Evolutionary conservation across 1,140 invertebrate genomes (phyloP).

Genomic region (Drosophila saltans): DNA sequence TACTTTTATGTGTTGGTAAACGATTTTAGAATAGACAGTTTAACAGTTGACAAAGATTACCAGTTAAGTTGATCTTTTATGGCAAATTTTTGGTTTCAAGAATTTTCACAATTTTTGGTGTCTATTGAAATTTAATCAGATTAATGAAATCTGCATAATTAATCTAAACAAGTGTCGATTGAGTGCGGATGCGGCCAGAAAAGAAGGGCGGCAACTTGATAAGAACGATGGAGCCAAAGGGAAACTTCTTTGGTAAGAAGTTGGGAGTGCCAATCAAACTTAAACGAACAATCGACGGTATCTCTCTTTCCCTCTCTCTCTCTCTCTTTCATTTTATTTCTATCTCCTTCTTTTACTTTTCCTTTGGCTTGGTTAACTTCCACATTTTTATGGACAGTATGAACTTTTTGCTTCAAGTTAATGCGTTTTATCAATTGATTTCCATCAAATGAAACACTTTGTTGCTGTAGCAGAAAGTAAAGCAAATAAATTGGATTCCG

Average conservation of each 20-base stretch:
- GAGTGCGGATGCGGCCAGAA: constrained; percentile 9
- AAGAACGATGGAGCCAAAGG: background rate
- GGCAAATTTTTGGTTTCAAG: background rate
- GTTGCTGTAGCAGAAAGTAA: constrained; percentile 56
- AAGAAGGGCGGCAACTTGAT: constrained; percentile 7
- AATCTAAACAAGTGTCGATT: constrained; percentile 60
- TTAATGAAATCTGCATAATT: constrained; percentile 70
- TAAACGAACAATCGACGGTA: constrained; percentile 62
- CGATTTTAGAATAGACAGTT: background rate
- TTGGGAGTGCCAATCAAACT: constrained; percentile 37
- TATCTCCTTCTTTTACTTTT: constrained; percentile 7
- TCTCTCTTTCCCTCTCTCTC: background rate
- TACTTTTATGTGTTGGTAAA: too few relatives aligned
- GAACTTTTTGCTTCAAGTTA: constrained; percentile 70
- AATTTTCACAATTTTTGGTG: constrained; percentile 19
- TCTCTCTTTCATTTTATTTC: constrained; percentile 19
- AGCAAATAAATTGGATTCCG: constrained; percentile 75
- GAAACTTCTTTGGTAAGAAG: background rate
- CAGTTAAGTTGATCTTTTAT: background rate
- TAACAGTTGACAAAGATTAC: background rate
- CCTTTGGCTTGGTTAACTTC: background rate
- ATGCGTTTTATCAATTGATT: constrained; percentile 80
- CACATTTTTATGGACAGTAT: constrained; percentile 54
- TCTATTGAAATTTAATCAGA: constrained; percentile 64
- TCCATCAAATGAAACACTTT: constrained; percentile 80